A percentile compares a stretch with the other conserved stretches of the same genome.
These are phyloP conservation scores for Nautilus pompilius DNA, from an alignment of 1,140 invertebrate genomes.

Conservation along the genomic window DNA sequence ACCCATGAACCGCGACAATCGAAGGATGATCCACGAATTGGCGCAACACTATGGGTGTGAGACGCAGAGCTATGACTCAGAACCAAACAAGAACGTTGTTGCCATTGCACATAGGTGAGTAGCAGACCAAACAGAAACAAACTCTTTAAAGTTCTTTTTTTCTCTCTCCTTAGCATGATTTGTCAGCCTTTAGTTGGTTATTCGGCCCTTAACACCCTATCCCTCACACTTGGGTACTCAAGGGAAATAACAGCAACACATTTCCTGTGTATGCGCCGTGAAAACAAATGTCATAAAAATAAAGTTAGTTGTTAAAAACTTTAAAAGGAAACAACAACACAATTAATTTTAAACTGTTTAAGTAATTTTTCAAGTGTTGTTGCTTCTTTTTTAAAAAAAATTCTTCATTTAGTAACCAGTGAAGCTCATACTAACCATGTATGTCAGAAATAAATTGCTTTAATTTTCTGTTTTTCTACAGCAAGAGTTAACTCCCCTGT, in stretches of 20 bases:
- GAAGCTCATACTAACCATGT: too few relatives aligned
- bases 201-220: background rate
- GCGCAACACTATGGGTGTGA: constrained; percentile 92
- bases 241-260: background rate
- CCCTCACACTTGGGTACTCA: background rate
- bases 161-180: background rate
- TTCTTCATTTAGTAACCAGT: too few relatives aligned
- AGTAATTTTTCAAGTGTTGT: too few relatives aligned
- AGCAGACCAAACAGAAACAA: too few relatives aligned
- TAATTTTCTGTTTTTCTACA: too few relatives aligned
- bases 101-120: constrained; percentile 75
- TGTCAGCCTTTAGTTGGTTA: background rate
- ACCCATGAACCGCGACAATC: constrained; percentile 86
- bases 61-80: constrained; percentile 87
- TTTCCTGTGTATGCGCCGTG: background rate
- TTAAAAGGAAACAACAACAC: too few relatives aligned
- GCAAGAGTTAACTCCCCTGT: too few relatives aligned
- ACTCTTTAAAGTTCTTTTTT: background rate
- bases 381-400: too few relatives aligned
- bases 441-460: too few relatives aligned
- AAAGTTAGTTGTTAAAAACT: too few relatives aligned
- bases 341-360: too few relatives aligned
- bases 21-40: constrained; percentile 87
- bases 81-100: constrained; percentile 92
- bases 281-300: too few relatives aligned